Percentiles rank a stretch among this genome's conserved stretches.
Evolutionary conservation across 2,113 vertebrate species (phyloP).

Genomic region (Acrocephalus arundinaceus): DNA sequence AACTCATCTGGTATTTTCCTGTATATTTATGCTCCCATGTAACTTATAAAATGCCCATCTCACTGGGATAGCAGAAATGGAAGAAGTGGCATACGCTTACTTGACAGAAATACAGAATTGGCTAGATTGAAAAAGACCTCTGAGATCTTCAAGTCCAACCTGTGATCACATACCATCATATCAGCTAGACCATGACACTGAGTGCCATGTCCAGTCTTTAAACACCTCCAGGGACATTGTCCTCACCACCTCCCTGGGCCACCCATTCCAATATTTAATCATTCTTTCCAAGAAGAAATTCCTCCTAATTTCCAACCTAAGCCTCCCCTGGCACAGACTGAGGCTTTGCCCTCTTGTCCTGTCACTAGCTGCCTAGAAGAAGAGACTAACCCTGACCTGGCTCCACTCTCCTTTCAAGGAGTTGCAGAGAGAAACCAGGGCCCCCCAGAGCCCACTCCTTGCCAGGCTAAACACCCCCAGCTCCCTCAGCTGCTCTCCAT

Average conservation of each 20-base stretch:
- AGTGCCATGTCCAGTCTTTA: background rate
- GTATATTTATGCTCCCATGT: background rate
- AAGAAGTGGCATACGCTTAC: background rate
- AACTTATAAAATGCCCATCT: background rate
- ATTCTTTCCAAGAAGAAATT: background rate
- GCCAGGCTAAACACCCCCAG: too few relatives aligned
- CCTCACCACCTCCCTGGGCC: background rate
- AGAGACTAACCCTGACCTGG: too few relatives aligned
- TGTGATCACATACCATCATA: background rate
- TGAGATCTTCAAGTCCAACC: accelerated
- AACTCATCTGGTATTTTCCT: background rate
- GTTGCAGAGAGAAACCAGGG: too few relatives aligned
- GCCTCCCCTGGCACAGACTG: too few relatives aligned
- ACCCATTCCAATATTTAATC: background rate
- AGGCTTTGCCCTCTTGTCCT: too few relatives aligned
- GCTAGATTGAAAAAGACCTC: background rate
- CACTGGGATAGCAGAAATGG: background rate
- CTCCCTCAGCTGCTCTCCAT: too few relatives aligned
- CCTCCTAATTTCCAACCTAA: background rate
- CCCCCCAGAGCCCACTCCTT: too few relatives aligned
- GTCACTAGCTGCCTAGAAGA: too few relatives aligned
- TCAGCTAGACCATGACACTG: background rate
- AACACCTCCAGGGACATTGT: accelerated
- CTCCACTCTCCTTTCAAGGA: too few relatives aligned
- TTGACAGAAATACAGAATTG: background rate